Evolutionary conservation across 2,888 invertebrate species (phyloP), one percentile per base, ranked within the genome.

Genomic region (Caenorhabditis imperialis): DNA sequence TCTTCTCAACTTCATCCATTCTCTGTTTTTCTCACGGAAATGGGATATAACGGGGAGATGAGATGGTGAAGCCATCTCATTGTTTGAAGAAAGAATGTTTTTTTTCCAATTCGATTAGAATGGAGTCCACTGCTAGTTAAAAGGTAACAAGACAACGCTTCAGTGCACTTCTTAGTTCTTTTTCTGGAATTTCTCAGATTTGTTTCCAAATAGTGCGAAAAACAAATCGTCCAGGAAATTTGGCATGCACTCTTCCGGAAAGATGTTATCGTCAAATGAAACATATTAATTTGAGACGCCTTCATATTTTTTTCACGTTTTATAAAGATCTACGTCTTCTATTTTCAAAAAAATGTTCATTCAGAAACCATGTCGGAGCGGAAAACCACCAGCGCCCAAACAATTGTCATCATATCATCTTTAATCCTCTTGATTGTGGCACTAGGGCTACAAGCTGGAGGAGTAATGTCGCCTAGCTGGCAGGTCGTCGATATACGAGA

Each of bases 401-500:
- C 77, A 1, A 65, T 77, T 8, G 63, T 73, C 20, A 67, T 77
- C 22, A 73, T 77, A 58, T 75, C 75, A 12, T 77, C 77, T 1
- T 18, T 81, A 12, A 71, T 87, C 10, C 63, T 85, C 25, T 62
- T 87, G 20, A 84, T 87, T 47, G 61, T 86, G 1, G 77, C 81
- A 16, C 70, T 86, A 37, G 85, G 79, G 12, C 65, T 86, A 25
- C 83, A 85, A 44, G 81, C 85, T 35, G 84, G 79, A 10, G 86
- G 86, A 25, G 76, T 83, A 3, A 79, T 87, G 72, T 84, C 82
- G 1, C 86, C 86, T 3, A 84, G 84, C 44, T 86, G 86, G 86
- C 86, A 86, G 58, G 84, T 86, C 8, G 86, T 87, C 22, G 85
- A 87, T 63, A 86, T 86, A 35, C 70, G 85, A 10, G 86, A 86